Conservation (phyloP, 2,113 vertebrate species). For the Cathartes aura region DNA sequence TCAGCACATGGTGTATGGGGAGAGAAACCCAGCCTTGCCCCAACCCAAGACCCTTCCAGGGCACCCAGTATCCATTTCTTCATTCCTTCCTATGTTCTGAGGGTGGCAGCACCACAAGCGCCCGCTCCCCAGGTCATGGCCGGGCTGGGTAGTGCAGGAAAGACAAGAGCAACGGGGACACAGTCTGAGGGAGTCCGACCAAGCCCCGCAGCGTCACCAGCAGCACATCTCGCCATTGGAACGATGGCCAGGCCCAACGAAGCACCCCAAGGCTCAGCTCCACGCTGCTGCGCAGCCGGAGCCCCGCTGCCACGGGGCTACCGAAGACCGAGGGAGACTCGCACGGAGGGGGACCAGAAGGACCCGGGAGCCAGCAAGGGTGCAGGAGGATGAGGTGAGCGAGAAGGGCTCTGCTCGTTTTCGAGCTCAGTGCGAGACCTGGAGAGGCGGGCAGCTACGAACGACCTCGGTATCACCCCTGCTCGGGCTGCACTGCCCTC, state of each 20-base stretch:
- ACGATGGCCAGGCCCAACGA: accelerated
- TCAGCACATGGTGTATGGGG: accelerated
- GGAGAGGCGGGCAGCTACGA: accelerated
- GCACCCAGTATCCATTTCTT: accelerated
- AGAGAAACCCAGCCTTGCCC: background rate
- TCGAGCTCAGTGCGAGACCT: accelerated
- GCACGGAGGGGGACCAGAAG: accelerated
- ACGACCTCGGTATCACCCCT: accelerated
- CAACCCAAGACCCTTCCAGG: background rate
- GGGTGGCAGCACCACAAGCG: accelerated
- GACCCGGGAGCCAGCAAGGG: accelerated
- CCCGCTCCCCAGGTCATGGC: accelerated
- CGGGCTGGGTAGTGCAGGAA: background rate
- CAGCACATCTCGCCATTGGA: background rate
- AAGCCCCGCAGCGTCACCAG: background rate
- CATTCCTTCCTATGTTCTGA: accelerated
- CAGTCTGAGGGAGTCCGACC: accelerated
- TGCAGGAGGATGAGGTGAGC: accelerated
- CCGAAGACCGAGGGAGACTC: background rate
- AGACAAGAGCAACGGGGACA: accelerated
- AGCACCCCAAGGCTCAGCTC: background rate
- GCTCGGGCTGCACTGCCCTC: background rate
- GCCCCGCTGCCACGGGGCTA: accelerated
- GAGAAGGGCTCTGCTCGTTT: background rate
- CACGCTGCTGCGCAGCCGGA: accelerated